Evolutionary conservation across 2,888 invertebrate species (phyloP).

Genomic region (Leucoma salicis): DNA sequence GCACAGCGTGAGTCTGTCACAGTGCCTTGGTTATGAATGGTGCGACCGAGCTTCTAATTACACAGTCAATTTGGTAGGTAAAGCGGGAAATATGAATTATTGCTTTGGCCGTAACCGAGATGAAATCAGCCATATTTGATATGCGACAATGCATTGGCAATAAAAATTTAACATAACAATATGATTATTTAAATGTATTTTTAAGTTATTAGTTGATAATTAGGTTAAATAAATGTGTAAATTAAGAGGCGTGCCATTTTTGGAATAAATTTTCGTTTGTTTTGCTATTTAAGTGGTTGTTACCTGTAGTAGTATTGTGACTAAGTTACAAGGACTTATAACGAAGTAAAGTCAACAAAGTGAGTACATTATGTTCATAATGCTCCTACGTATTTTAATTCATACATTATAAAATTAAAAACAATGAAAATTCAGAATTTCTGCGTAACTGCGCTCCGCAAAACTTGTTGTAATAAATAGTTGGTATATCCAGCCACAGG

Average conservation of each 20-base stretch:
- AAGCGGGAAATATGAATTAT: constrained; percentile 75
- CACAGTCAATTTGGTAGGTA: constrained; percentile 76
- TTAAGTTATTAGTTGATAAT: constrained; percentile 58
- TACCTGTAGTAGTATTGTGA: too few relatives aligned
- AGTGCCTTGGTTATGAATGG: constrained; percentile 57
- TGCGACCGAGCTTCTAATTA: constrained; percentile 69
- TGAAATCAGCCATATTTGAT: constrained; percentile 69
- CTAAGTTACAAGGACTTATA: too few relatives aligned
- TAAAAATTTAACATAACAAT: constrained; percentile 61
- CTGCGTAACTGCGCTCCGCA: too few relatives aligned
- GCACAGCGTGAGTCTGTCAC: constrained; percentile 70
- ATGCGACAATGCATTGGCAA: constrained; percentile 53
- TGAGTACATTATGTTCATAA: too few relatives aligned
- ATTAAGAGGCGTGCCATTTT: constrained; percentile 21
- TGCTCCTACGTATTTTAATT: too few relatives aligned
- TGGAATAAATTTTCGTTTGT: constrained; percentile 19
- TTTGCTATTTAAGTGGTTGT: constrained; percentile 32
- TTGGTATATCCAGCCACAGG: too few relatives aligned
- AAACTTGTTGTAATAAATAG: too few relatives aligned
- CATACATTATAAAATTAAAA: too few relatives aligned
- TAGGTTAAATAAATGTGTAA: constrained; percentile 41
- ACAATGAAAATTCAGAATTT: too few relatives aligned
- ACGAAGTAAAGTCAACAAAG: too few relatives aligned
- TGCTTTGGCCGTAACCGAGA: constrained; percentile 64
- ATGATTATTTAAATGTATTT: constrained; percentile 49